Percentiles rank a stretch among this genome's conserved stretches.
Evolutionary conservation across 2,797 vertebrate species (phyloP).

Genomic region (Petrocephalus schoutedeni): DNA sequence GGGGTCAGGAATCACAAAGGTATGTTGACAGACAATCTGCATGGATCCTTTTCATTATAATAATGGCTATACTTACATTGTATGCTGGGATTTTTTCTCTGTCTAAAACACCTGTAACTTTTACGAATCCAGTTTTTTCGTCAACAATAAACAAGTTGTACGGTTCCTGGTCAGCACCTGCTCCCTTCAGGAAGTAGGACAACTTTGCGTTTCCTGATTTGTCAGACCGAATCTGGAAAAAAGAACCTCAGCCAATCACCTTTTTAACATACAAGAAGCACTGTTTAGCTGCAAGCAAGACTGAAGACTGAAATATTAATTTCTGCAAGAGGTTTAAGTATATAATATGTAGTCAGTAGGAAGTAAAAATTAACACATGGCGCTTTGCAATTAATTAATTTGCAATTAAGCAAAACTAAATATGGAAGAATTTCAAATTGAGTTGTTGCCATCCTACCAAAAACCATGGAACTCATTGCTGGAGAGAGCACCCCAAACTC

Average conservation of each 20-base stretch:
- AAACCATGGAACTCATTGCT: background rate
- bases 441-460: background rate
- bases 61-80: constrained; percentile 64
- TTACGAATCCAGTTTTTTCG: constrained; percentile 64
- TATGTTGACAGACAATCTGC: background rate
- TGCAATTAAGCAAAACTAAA: background rate
- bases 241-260: background rate
- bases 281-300: background rate
- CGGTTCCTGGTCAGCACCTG: constrained; percentile 66
- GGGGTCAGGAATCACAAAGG: background rate
- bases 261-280: background rate
- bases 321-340: background rate
- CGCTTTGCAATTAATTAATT: background rate
- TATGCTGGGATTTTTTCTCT: constrained; percentile 71
- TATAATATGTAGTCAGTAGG: background rate
- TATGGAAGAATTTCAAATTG: background rate
- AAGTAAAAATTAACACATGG: background rate
- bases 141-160: constrained; percentile 75
- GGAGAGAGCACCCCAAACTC: background rate
- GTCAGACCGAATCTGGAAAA: constrained; percentile 18
- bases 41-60: background rate
- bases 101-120: constrained; percentile 73
- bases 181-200: background rate
- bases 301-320: background rate
- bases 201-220: background rate